Base-by-base conservation (phyloP, 2,113 vertebrate species). In the Amia ocellicauda region DNA sequence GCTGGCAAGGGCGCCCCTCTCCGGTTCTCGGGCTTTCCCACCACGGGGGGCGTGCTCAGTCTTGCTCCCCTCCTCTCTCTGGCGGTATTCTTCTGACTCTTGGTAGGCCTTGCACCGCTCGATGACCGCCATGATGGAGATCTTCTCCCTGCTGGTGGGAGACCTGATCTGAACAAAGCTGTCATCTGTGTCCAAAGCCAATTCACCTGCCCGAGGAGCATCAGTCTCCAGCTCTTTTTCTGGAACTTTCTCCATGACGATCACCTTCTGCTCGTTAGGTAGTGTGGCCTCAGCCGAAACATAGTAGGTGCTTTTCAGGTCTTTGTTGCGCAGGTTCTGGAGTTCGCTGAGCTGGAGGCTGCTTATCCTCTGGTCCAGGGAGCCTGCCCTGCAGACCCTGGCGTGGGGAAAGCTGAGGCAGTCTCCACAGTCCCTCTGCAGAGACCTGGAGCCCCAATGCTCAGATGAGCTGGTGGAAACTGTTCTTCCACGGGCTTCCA, bases 71-170 rank as follows among this genome's bases (percentile, higher is more conserved):
- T 86, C 85, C 64, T 90, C 84, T 64, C 84, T 74, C 36, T 70
- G 76, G 47, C 65, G 66, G 55, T 85, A 85, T 63, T 91, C 91
- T 0, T 91, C 88, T 0, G 89, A 88, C 0, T 90, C 89, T 77
- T 91, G 92, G 62, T 90, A 92, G 42, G 81, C 84, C 40, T 86
- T 88, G 78, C 91, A 92, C 26, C 87, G 87, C 53, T 91, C 92
- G 1, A 80, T 79, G 29, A 86, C 77, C 0, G 90, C 88, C 84
- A 89, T 84, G 69, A 93, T 79, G 59, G 86, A 92, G 68, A 92
- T 90, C 79, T 93, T 93, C 80, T 93, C 90, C 10, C 80, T 80
- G 22, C 86, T 90, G 2, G 85, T 90, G 0, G 88, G 89, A 0
- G 87, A 93, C 9, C 82, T 81, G 62, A 85, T 92, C 74, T 90